phyloP scores from a whole-genome alignment of 2,797 vertebrate genomes.

The Hirundo rustica region DNA sequence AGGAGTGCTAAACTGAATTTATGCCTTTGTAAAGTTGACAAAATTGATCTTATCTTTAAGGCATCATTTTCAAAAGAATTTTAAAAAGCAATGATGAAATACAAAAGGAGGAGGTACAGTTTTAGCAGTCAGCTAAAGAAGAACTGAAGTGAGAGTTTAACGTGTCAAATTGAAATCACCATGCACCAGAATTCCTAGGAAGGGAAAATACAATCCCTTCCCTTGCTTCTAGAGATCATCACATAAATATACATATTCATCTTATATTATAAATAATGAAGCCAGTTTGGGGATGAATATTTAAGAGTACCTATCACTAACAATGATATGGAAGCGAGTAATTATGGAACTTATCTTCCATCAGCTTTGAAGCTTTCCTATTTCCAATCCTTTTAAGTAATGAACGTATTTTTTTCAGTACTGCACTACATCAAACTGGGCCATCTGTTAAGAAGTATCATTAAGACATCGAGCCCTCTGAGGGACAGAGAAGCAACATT shows the following conservation, averaged over 20 bases:
- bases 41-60: neutral
- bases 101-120: neutral
- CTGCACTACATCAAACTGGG: conserved; percentile 10
- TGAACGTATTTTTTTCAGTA: neutral
- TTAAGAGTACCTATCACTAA: neutral
- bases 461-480: neutral
- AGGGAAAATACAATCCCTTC: neutral
- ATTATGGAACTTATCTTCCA: neutral
- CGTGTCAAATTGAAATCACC: neutral
- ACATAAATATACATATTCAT: neutral
- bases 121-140: neutral
- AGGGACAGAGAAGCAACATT: conserved; percentile 28
- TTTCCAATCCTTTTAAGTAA: conserved; percentile 27
- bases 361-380: neutral
- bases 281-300: neutral
- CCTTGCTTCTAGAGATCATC: neutral
- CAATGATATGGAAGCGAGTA: neutral
- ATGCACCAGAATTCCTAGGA: neutral
- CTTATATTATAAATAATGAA: neutral
- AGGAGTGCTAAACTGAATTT: neutral
- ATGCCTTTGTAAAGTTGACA: neutral
- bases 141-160: neutral
- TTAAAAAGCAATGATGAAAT: neutral
- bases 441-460: conserved; percentile 53
- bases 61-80: neutral